Evolutionary conservation across 2,888 invertebrate genomes (phyloP), one percentile per base, ranked within the genome.

Genomic region (Agriopis aurantiaria): DNA sequence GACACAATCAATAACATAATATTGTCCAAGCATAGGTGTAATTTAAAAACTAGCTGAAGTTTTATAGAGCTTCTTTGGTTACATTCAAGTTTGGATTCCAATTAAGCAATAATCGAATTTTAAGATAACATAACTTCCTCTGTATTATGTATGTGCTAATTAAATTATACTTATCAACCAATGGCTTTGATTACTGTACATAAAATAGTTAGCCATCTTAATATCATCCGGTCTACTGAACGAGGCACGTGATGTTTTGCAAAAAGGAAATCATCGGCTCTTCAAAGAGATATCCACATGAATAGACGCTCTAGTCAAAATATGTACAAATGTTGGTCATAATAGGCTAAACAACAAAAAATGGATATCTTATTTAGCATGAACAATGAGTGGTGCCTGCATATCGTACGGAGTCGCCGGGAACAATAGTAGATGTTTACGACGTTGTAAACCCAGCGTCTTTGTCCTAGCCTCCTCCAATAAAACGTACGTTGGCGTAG

Each of bases 351-450:
- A 91, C 88, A 90, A 84, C 87, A 89, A 89, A 91, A 93, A 92
- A 89, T 91, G 90, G 91, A 94, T 90, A 88, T 92, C 93, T 94
- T 89, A 94, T 92, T 94, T 92, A 91, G 88, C 83, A 85, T 87
- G 86, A 89, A 94, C 92, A 93, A 93, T 91, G 84, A 88, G 88
- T 85, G 84, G 82, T 63, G 85, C 74, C 85, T 84, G 88, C 85
- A 85, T 89, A 92, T 89, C 85, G 89, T 88, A 85, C 85, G 82
- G 86, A 85, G 86, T 83, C 87, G 82, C 77, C 73, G 78, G 80
- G 82, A 81, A 92, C 92, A 93, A 93, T 92, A 83, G 88, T 82
- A 78, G 84, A 64, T 82, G 88, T 92, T 93, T 93, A 94, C 85
- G 89, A 83, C 73, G 85, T 84, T 85, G 80, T 93, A 93, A 94